Evolutionary conservation across 1,140 invertebrate genomes (phyloP).

Genomic region (Triops cancriformis): DNA sequence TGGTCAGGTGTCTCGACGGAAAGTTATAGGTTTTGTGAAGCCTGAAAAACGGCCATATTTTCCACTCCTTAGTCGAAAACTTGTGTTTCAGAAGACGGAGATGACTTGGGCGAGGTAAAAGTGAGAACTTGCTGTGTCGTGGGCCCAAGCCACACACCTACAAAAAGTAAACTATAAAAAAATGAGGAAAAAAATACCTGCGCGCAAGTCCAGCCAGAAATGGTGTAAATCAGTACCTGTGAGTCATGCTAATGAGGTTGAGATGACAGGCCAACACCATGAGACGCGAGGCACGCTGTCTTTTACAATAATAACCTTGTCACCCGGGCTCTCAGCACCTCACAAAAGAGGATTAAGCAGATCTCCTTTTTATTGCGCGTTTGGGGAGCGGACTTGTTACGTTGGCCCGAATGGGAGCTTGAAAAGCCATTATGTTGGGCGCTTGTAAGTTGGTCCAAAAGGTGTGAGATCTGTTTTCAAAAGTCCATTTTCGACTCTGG

Average conservation of each 20-base stretch:
- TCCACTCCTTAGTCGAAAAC: too few relatives aligned
- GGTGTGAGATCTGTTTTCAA: slow-evolving; percentile 9
- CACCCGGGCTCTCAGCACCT: slow-evolving; percentile 6
- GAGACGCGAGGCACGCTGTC: slow-evolving; percentile 2
- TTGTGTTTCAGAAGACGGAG: too few relatives aligned
- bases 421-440: background rate
- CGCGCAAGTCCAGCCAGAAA: background rate
- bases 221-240: background rate
- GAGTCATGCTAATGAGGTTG: slow-evolving; percentile 9
- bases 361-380: background rate
- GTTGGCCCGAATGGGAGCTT: background rate
- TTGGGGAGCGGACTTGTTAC: background rate
- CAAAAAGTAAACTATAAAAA: background rate
- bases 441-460: background rate
- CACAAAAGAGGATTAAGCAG: background rate
- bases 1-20: too few relatives aligned
- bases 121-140: too few relatives aligned
- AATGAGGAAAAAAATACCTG: background rate
- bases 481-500: background rate
- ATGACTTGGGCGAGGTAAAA: too few relatives aligned
- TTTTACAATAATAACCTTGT: slow-evolving; percentile 9
- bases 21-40: too few relatives aligned
- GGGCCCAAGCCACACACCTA: too few relatives aligned
- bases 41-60: too few relatives aligned
- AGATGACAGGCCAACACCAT: background rate